These are phyloP conservation scores for Chloroclystis v-ata DNA, from an alignment of 2,888 invertebrate genomes.

Conservation along the genomic window DNA sequence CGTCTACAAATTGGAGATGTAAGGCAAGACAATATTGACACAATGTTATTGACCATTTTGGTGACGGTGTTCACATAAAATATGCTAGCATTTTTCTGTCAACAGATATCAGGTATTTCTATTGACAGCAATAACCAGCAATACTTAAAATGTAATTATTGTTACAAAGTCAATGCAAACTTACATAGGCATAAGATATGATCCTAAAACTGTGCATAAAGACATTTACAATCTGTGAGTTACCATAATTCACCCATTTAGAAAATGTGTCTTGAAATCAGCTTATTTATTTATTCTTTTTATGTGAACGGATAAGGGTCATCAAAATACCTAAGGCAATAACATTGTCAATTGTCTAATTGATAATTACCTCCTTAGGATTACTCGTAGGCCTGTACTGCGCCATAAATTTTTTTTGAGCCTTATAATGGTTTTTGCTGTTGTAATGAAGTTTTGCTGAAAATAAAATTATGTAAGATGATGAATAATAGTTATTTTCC, in stretches of 20 bases:
- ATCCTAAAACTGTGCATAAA: too few species aligned
- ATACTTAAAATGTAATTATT: too few species aligned
- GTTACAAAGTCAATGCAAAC: too few species aligned
- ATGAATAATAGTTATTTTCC: conserved; percentile 8
- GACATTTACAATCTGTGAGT: too few species aligned
- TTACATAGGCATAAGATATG: too few species aligned
- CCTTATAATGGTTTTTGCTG: conserved; percentile 60
- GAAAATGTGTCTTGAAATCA: too few species aligned
- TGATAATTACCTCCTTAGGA: conserved; percentile 50
- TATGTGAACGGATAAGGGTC: conserved; percentile 50
- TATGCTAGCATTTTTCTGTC: conserved; percentile 45
- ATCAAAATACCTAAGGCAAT: conserved; percentile 57
- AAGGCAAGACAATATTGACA: conserved; percentile 50
- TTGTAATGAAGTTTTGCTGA: conserved; percentile 64
- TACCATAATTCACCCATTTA: too few species aligned
- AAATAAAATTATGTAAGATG: conserved; percentile 38
- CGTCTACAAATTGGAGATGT: conserved; percentile 39
- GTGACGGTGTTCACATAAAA: conserved; percentile 57
- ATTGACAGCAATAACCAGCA: too few species aligned
- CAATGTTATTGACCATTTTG: conserved; percentile 60
- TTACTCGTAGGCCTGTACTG: conserved; percentile 26
- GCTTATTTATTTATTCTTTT: too few species aligned
- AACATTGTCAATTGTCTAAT: conserved; percentile 53
- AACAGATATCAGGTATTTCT: conserved; percentile 16
- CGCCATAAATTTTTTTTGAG: conserved; percentile 55